These are phyloP conservation scores for Cheilosia impressa DNA, from an alignment of 2,888 invertebrate species.

Conservation along the genomic window DNA sequence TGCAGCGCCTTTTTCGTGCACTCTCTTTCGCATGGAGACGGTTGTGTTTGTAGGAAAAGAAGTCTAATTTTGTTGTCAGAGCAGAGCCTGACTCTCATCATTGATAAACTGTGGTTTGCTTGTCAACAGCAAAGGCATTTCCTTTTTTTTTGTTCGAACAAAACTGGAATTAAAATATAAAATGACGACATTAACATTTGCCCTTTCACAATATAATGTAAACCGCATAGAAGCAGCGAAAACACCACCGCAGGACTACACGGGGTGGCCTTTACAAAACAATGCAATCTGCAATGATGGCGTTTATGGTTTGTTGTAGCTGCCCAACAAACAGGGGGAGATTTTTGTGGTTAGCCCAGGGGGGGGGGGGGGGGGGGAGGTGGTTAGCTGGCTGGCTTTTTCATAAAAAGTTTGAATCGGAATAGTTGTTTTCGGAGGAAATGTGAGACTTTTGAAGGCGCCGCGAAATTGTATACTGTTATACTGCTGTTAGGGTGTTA, in stretches of 20 bases:
- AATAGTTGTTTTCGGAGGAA: constrained; percentile 29
- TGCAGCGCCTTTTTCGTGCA: no score
- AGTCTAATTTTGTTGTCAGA: neutral
- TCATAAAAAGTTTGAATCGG: constrained; percentile 24
- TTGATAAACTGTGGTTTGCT: constrained; percentile 12
- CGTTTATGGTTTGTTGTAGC: constrained; percentile 3
- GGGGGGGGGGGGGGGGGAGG: neutral
- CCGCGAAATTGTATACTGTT: constrained; percentile 14
- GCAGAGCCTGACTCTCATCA: constrained; percentile 19
- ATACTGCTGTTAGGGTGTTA: neutral
- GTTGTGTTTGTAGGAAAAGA: no score
- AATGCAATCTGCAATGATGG: constrained; percentile 26
- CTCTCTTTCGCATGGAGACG: no score
- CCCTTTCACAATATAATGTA: constrained; percentile 24
- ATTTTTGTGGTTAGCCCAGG: constrained; percentile 30
- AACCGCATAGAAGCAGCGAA: constrained; percentile 15
- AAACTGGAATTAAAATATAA: constrained; percentile 17
- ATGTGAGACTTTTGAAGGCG: constrained; percentile 40
- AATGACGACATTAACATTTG: constrained; percentile 49
- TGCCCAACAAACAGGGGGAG: neutral
- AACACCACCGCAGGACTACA: constrained; percentile 4
- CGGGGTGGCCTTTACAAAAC: constrained; percentile 4
- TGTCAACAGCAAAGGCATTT: constrained; percentile 33
- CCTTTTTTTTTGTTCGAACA: neutral
- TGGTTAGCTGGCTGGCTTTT: neutral